Base-by-base conservation (phyloP, 2,888 invertebrate species). In the Camponotus fellah region DNA sequence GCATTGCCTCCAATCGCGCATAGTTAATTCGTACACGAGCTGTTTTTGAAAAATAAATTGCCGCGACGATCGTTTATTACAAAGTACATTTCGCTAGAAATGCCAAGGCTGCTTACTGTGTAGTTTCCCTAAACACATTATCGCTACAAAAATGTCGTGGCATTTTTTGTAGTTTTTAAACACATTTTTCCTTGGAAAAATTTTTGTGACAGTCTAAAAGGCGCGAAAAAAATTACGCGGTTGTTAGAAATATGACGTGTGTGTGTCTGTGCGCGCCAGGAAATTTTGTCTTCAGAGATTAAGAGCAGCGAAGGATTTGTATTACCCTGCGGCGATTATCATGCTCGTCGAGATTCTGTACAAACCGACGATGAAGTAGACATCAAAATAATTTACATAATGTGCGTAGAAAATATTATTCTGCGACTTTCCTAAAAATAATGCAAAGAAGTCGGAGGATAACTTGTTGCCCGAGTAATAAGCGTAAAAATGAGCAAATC, bases 261-360 rank as follows among this genome's bases (percentile, higher is more conserved):
- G 10, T 43, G 10, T 43, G 46, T 49, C 5, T 49, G 17, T 49
- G 8, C 3, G 8, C n/a, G n/a, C 2, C 34, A 34, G 76, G 56
- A 43, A 77, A 68, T 74, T 86, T 88, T 75, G 53, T 77, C 58
- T 79, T 80, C 32, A 26, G 21, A 86, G 87, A 87, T 87, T 86
- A 86, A 86, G 84, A 34, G 74, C 80, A 76, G 79, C 83, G 21
- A 80, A 77, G 85, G 84, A 87, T 87, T 86, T 86, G 62, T 86
- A 82, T 84, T 84, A 87, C 75, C 82, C 81, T 69, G 69, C 69
- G 75, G 74, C 79, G 75, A 83, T 86, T 83, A 81, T 60, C 58
- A 65, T 65, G 64, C 68, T 76, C 74, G 66, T 53, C 46, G 53
- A 43, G 86, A 72, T 72, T 64, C 69, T 46, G 60, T 64, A 69